Evolutionary conservation across 2,797 vertebrate species (phyloP).

Genomic region (Brachymystax lenok): DNA sequence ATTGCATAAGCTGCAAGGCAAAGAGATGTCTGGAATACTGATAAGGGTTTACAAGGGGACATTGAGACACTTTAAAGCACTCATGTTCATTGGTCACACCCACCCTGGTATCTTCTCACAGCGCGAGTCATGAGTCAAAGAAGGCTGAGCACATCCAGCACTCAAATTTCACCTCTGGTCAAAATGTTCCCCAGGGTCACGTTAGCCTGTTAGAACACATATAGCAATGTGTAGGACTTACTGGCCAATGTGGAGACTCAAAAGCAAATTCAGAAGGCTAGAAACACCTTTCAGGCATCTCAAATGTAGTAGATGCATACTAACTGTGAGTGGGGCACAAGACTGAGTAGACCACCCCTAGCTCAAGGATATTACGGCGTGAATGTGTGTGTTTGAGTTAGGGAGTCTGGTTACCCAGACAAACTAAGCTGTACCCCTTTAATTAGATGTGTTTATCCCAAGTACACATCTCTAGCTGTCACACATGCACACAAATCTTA

Average conservation of each 20-base stretch:
- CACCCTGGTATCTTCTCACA: slow-evolving; percentile 12
- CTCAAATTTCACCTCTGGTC: slow-evolving; percentile 17
- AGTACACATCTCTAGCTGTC: neutral
- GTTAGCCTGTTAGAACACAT: neutral
- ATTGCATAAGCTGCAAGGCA: neutral
- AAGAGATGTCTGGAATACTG: slow-evolving; percentile 14
- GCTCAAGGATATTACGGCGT: neutral
- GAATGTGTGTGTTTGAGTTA: slow-evolving; percentile 36
- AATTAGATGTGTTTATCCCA: slow-evolving; percentile 7
- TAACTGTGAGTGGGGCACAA: neutral
- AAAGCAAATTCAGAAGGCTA: neutral
- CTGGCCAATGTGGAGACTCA: neutral
- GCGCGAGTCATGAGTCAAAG: slow-evolving; percentile 19
- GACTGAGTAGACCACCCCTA: neutral
- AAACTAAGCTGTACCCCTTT: neutral
- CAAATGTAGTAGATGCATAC: neutral
- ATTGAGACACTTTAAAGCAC: slow-evolving; percentile 25
- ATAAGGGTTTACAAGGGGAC: slow-evolving; percentile 32
- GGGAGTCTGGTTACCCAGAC: slow-evolving; percentile 40
- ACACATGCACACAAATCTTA: neutral
- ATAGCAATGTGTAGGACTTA: neutral
- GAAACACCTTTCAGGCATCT: neutral
- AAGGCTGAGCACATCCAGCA: slow-evolving; percentile 35
- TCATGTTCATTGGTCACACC: neutral
- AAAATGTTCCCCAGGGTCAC: neutral